Base-by-base conservation (phyloP, 2,888 invertebrate genomes). In the Rugalucina vietnamica region DNA sequence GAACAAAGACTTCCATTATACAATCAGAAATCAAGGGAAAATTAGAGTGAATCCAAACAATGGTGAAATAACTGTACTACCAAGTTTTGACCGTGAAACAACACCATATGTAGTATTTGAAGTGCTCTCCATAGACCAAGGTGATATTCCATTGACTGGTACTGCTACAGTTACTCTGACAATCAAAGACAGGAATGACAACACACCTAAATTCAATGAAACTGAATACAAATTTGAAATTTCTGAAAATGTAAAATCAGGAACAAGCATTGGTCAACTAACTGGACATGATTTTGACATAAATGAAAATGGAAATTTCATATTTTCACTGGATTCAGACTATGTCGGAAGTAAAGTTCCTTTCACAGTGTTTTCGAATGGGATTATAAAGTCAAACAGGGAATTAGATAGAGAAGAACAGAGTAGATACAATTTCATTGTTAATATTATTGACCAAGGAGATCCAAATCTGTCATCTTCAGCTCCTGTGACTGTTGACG, bases 381-480 rank as follows among this genome's bases (percentile, higher is more conserved):
- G 92, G 49, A 81, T 87, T 34, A 86, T 92, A 21, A 84, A 87
- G 74, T 87, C 90, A 27, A 88, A 82, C 18, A 83, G 76, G 10
- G 82, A 76, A n/a, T 79, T 92, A 21, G 91, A 92, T 81, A 79
- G 92, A 69, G 92, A 92, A 73, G 75, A 82, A 34, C 72, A 69
- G n/a, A 83, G 81, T 69, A 70, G 74, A 32, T 91, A 92, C 81
- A 72, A 76, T 3, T 87, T 92, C 71, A 73, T 74, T 24, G 90
- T 91, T 2, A 65, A 81, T 5, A 91, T 91, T 34, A 87, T 57
- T 24, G 92, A 92, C 81, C 89, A 87, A 29, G 92, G 92, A 12
- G 72, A 76, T 43, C 88, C 88, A 5, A 76, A 84, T 14, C 77
- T 89, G 54, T 85, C 79, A 43, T 88, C 88, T n/a, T 82, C 87